Base-by-base conservation (phyloP, 2,113 vertebrate genomes). In the Pedetes capensis region DNA sequence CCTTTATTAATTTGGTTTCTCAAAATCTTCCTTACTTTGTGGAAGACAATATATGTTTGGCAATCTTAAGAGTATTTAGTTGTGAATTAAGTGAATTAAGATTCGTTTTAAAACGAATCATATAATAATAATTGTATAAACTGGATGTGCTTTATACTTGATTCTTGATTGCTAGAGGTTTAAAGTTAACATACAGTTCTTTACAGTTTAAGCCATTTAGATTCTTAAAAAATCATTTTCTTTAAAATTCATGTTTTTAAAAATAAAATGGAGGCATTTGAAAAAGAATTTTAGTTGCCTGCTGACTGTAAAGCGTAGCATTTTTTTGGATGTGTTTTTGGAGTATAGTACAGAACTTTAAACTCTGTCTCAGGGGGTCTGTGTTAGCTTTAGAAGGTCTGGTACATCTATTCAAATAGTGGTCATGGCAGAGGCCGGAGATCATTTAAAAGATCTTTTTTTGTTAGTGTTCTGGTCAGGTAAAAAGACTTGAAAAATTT, bases 61-160 rank as follows among this genome's bases (percentile, higher is more conserved):
- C 29, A 55, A 6, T 76, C 47, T 44, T 90, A 66, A n/a, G 23
- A 80, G 14, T 89, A 55, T 63, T 64, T 84, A 74, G 66, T 82
- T 74, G 37, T 32, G 49, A 74, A 76, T 78, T 63, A 91, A 53
- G 13, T 69, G 61, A 87, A 93, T n/a, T n/a, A n/a, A n/a, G n/a
- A n/a, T n/a, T n/a, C n/a, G n/a, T 71, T 96, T 87, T 76, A 81
- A 92, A 80, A 49, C 69, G 88, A 87, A 59, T 94, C 42, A 69
- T 91, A 22, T 34, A 32, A 22, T 79, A 42, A 17, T 93, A 85
- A 76, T 42, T 85, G 9, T 83, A 32, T 87, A 79, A 71, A 72
- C 55, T 93, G 51, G 49, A 53, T 87, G 17, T 90, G 34, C 51
- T 91, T n/a, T 74, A 20, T 37, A 18, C 87, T 49, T 94, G 86